These are phyloP conservation scores for Potamarius usumacintae DNA, from an alignment of 2,113 vertebrate species.

Conservation along the genomic window DNA sequence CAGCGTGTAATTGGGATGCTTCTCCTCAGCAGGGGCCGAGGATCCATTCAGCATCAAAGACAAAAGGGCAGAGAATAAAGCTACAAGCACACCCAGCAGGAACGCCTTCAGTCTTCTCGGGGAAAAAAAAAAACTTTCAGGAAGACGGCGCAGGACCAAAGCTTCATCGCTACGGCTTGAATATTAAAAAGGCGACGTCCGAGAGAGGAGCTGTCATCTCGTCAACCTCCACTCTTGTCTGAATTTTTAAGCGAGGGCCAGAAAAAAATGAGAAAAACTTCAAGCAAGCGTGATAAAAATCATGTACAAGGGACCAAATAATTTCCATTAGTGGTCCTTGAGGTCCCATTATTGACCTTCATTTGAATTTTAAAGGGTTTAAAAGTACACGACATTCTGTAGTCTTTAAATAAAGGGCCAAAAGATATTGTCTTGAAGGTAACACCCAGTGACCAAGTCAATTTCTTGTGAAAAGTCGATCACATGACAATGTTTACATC, in stretches of 20 bases:
- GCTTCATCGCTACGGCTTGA: background rate
- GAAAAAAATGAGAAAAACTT: background rate
- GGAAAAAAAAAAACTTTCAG: background rate
- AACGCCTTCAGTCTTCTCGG: conserved; percentile 22
- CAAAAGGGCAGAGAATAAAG: conserved; percentile 35
- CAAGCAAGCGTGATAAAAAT: background rate
- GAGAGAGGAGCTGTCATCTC: conserved; percentile 23
- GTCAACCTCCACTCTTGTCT: background rate
- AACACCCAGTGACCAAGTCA: background rate
- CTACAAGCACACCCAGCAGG: conserved; percentile 39
- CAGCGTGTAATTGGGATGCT: conserved; percentile 30
- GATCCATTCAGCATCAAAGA: conserved; percentile 40
- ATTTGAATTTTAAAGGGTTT: background rate
- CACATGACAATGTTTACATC: too few relatives aligned
- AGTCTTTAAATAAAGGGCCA: background rate
- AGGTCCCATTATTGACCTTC: background rate
- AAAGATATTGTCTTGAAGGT: background rate
- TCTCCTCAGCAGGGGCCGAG: conserved; percentile 31
- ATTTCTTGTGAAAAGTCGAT: background rate
- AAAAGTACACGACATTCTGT: background rate
- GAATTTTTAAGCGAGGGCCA: background rate
- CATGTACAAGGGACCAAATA: background rate
- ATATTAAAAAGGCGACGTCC: background rate
- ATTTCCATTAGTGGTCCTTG: background rate
- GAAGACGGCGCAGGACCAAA: background rate